phyloP scores from a whole-genome alignment of 1,140 invertebrate species.

The Portunus trituberculatus region DNA sequence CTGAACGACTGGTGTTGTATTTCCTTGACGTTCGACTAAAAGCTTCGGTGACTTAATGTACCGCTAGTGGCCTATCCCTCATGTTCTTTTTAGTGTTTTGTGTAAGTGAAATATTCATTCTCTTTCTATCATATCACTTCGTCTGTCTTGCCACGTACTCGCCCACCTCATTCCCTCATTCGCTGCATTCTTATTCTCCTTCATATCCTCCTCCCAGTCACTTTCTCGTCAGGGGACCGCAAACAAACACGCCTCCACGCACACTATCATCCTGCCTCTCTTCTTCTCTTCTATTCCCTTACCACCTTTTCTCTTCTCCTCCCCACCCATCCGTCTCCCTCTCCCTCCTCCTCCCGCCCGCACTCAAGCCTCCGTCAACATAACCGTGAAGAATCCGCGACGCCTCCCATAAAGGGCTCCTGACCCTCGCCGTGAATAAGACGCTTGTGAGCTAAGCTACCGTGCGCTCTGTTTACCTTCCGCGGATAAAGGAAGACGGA shows the following conservation, averaged over 20 bases:
- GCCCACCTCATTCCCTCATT: too few relatives aligned
- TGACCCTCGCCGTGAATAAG: conserved; percentile 61
- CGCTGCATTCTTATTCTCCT: too few relatives aligned
- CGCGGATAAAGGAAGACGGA: conserved; percentile 64
- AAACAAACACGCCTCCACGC: not conserved
- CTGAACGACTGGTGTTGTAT: not conserved
- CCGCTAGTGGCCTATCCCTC: not conserved
- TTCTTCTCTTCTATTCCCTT: not conserved
- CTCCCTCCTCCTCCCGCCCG: not conserved
- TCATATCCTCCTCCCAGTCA: too few relatives aligned
- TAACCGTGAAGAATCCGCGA: conserved; percentile 58
- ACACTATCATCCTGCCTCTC: not conserved
- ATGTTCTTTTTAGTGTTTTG: not conserved
- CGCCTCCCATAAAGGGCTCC: conserved; percentile 54
- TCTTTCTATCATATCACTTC: too few relatives aligned
- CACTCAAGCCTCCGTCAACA: conserved; percentile 42
- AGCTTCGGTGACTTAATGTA: too few relatives aligned
- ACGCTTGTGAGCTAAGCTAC: conserved; percentile 56
- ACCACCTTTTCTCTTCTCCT: not conserved
- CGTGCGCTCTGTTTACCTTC: conserved; percentile 65
- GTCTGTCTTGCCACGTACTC: too few relatives aligned
- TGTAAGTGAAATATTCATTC: too few relatives aligned
- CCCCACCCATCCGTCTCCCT: not conserved
- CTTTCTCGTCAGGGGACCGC: not conserved
- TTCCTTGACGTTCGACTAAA: not conserved